Evolutionary conservation across 2,113 vertebrate genomes (phyloP), one percentile per base, ranked within the genome.

Genomic region (Melanocharis versteri): DNA sequence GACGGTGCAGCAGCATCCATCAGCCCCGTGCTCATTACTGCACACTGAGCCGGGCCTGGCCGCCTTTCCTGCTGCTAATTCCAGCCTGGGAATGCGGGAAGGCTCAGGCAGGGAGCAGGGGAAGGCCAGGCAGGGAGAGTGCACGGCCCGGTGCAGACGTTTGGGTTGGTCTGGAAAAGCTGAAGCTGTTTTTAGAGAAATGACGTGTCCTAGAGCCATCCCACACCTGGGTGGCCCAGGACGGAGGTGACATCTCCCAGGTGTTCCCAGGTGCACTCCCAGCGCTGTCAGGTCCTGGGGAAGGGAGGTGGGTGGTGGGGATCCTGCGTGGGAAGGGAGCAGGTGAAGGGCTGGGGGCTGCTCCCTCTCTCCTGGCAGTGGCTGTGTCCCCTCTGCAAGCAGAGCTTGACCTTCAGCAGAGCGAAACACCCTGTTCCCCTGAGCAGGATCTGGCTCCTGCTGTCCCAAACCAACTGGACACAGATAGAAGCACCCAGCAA

Each of bases 1-100:
- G 94, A 73, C 6, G 73, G 87, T 51, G 26, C 70, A 9, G 81
- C 58, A 13, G 87, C 89, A 89, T 82, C 94, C 91, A 71, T 84
- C 95, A 92, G 15, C 60, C 66, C 93, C 2, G 27, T 5, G 11
- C 92, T 88, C 92, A 21, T 94, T 91, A 91, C 39, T 1, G 90
- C 75, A 19, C n/a, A 6, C 78, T 6, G 30, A 92, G 85, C 44
- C 7, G 24, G 61, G 48, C 15, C 54, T 37, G 86, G 89, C 80
- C 0, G 33, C 60, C 1, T 39, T 50, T n/a, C 8, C 75, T 50
- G 90, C 81, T 1, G 11, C 23, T 2, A 66, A 17, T 40, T 33
- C 88, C 91, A 70, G 83, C 56, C 37, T 7, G 71, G 82, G 72
- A 92, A 57, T 20, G 5, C 0, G 3, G 62, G 23, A 40, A 47